Base-by-base conservation (phyloP, 2,797 vertebrate genomes). In the Netta rufina region DNA sequence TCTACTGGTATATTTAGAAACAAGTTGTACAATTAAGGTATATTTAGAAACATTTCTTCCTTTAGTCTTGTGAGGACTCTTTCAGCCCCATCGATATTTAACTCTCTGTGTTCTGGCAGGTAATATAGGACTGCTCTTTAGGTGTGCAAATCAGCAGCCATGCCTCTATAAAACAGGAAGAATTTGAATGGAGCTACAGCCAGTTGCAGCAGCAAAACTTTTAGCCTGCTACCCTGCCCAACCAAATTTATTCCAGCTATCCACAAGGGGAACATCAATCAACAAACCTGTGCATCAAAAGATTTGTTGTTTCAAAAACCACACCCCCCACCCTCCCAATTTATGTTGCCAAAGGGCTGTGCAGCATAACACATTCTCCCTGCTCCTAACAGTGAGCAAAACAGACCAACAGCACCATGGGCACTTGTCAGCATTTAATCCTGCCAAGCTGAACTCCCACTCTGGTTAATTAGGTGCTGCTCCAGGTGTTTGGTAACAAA, bases 401-500 rank as follows among this genome's bases (percentile, higher is more conserved):
- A 8, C 60, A 86, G 73, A 66, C 58, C 73, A 64, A 38, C 15
- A 65, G 74, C 71, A 80, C 78, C 49, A 56, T 56, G 65, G 78
- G 33, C 76, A 65, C 74, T 69, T 62, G 49, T 84, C 91, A 89
- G 79, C 22, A 13, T 47, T 77, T 69, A 74, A 86, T 72, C 80
- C 66, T 81, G 51, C 86, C 81, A 11, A 86, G 81, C 47, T 76
- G 66, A 93, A 73, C 72, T 6, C 86, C 81, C 33, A 45, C 60
- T 84, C 85, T 20, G 8, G 49, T 94, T 94, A 94, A 95, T 96
- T 89, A 94, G 87, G n/a, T 84, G 89, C 91, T 73, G 56, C 51
- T 69, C 84, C 91, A 94, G 92, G 45, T 92, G 84, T 47, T 53
- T 27, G 60, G n/a, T 62, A 54, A 64, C 30, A 4, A 2, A 66